Conservation (phyloP, 1,140 invertebrate genomes). For the Stegodyphus dumicola region DNA sequence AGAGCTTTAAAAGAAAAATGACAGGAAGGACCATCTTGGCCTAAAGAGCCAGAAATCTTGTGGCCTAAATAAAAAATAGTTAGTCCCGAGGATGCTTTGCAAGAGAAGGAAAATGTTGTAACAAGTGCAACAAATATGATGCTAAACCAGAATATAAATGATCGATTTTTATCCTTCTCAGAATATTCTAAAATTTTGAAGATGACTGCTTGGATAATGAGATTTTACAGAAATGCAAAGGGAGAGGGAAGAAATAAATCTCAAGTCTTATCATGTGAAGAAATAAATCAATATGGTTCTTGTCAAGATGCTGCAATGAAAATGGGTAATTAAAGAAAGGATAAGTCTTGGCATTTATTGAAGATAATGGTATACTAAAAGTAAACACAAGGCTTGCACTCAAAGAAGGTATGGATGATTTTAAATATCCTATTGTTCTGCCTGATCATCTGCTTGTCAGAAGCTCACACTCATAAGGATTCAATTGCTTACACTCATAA, state of each 20-base stretch:
- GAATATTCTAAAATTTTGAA: slow-evolving; percentile 3
- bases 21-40: slow-evolving; percentile 18
- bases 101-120: neutral
- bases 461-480: neutral
- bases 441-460: neutral
- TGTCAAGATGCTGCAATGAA: neutral
- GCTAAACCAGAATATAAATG: neutral
- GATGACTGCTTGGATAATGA: neutral
- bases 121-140: neutral
- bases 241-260: neutral
- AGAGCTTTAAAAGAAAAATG: neutral
- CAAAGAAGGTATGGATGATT: neutral
- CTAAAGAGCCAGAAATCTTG: neutral
- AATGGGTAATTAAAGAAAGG: neutral
- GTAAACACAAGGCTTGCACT: neutral
- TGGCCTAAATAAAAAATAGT: slow-evolving; percentile 3
- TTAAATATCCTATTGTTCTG: slow-evolving; percentile 1
- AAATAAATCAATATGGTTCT: neutral
- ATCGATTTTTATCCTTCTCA: neutral
- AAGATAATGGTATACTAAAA: neutral
- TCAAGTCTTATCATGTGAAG: neutral
- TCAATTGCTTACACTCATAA: neutral
- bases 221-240: neutral
- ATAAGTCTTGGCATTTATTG: neutral
- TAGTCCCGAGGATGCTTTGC: neutral